Evolutionary conservation across 2,797 vertebrate species (phyloP), one percentile per base, ranked within the genome.

Genomic region (Chaenodraco wilsoni): DNA sequence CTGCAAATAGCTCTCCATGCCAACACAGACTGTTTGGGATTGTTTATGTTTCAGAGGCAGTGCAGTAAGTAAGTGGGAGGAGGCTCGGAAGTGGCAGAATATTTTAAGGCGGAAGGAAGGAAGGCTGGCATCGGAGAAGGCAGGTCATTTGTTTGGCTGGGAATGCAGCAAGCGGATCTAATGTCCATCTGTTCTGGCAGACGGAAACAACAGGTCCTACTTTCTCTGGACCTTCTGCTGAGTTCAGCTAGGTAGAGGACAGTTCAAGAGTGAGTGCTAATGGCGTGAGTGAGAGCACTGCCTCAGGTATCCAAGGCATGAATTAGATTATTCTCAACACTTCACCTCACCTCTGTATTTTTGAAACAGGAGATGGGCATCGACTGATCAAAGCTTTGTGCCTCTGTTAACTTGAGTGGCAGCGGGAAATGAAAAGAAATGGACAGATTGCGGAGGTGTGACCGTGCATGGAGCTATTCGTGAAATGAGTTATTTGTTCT

Each of bases 161-260:
- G 70, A 74, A 82, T 73, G 85, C 82, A 87, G 75, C 83, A 78
- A 92, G 88, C 79, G 76, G 89, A 91, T 91, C 75, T 90, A 87
- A 91, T 83, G 80, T 89, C 89, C 88, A 88, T 90, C 90, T 92
- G 90, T 72, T 87, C 84, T 76, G 89, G 88, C 91, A 92, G 90
- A 92, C 78, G 80, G 91, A 87, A 85, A 91, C 91, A 85, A 90
- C 87, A 86, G 88, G 88, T 91, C 71, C 70, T 66, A 61, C 80
- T 79, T 80, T 54, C 77, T 83, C 75, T 79, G 82, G 69, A 87
- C 82, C 89, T 82, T 89, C 85, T 84, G 86, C 87, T 90, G 87
- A 83, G 84, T 82, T 84, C 73, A 79, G 63, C 14, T 46, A 84
- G 84, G 79, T 87, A 78, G 86, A 82, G 79, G 57, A 87, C 73